Evolutionary conservation across 2,888 invertebrate species (phyloP).

Genomic region (Oeneis ivallda): DNA sequence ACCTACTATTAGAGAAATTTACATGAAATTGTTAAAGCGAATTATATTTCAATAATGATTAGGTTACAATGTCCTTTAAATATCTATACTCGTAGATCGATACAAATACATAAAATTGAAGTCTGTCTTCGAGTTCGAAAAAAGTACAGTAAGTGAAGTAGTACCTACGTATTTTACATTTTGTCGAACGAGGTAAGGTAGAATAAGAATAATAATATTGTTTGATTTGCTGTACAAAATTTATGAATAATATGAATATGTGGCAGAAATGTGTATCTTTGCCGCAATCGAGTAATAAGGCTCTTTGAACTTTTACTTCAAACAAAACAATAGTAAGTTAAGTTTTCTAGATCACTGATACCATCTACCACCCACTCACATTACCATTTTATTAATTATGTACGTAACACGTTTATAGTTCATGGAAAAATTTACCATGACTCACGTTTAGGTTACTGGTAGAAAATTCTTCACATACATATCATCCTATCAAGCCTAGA

Average conservation of each 20-base stretch:
- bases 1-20: not conserved
- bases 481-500: conserved; percentile 42
- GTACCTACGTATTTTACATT: no score
- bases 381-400: conserved; percentile 9
- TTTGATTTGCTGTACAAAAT: no score
- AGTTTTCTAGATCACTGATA: conserved; percentile 9
- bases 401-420: conserved; percentile 33
- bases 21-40: not conserved
- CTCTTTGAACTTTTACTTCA: not conserved
- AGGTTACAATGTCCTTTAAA: no score
- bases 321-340: conserved; percentile 3
- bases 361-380: not conserved
- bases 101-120: no score
- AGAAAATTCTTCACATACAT: conserved; percentile 48
- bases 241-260: no score
- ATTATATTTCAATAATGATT: not conserved
- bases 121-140: no score
- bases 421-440: conserved; percentile 41
- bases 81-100: no score
- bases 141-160: no score
- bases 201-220: no score
- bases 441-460: conserved; percentile 50
- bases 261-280: no score
- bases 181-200: no score
- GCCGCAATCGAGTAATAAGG: not conserved